phyloP scores from a whole-genome alignment of 2,797 vertebrate species.

The Arrhamphus sclerolepis region DNA sequence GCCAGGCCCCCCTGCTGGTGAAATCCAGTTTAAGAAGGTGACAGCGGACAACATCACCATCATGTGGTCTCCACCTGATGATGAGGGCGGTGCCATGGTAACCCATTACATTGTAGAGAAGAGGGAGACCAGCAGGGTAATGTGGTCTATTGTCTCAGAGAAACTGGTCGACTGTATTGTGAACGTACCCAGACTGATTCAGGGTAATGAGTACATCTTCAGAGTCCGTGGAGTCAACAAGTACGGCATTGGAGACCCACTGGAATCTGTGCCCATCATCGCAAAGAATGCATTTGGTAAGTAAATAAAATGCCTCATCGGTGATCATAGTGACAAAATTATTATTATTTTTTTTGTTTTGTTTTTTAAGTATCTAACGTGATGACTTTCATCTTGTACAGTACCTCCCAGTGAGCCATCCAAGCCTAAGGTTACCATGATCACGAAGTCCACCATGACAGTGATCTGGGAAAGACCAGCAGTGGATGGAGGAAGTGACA shows the following conservation, averaged over 20 bases:
- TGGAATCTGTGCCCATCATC: constrained; percentile 90
- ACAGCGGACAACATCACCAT: constrained; percentile 94
- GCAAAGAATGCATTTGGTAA: constrained; percentile 97
- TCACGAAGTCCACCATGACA: constrained; percentile 95
- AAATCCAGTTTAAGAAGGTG: constrained; percentile 94
- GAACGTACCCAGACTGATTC: constrained; percentile 93
- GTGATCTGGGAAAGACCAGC: constrained; percentile 93
- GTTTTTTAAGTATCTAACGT: constrained; percentile 13
- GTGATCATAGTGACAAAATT: background rate
- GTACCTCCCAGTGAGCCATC: constrained; percentile 94
- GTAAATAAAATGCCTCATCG: constrained; percentile 15
- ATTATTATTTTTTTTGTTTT: background rate
- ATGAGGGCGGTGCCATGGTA: constrained; percentile 94
- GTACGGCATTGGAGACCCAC: constrained; percentile 91
- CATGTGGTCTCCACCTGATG: constrained; percentile 91
- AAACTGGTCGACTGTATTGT: constrained; percentile 90
- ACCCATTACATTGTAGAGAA: constrained; percentile 98
- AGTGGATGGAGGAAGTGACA: constrained; percentile 93
- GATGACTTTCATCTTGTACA: constrained; percentile 58
- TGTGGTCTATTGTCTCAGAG: constrained; percentile 97
- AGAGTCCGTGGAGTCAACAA: constrained; percentile 96
- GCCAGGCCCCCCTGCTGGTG: constrained; percentile 91
- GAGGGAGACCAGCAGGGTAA: constrained; percentile 94
- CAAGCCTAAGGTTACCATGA: constrained; percentile 90
- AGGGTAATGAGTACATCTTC: constrained; percentile 98